A percentile compares a stretch with the other conserved stretches of the same genome.
phyloP scores from a whole-genome alignment of 2,888 invertebrate species.

The Baccha elongata region DNA sequence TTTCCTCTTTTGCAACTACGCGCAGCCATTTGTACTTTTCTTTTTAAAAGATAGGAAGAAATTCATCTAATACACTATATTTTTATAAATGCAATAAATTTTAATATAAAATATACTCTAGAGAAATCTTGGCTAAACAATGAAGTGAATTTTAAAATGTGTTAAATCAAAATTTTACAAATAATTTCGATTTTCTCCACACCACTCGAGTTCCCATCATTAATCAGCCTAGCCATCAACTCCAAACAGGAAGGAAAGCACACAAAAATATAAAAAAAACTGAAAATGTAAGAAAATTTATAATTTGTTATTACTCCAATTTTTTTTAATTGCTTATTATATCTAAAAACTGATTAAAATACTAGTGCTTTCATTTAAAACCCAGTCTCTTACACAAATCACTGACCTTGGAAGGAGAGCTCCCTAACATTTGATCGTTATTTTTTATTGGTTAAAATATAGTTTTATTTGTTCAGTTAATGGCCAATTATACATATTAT shows the following conservation, averaged over 20 bases:
- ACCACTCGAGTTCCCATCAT: slow-evolving; percentile 43
- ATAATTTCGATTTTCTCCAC: slow-evolving; percentile 42
- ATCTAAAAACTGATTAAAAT: too few species aligned
- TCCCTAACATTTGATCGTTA: background rate
- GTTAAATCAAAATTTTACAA: slow-evolving; percentile 52
- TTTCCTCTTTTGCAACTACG: slow-evolving; percentile 32
- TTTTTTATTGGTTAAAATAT: background rate
- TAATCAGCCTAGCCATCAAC: slow-evolving; percentile 24
- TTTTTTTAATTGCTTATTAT: too few species aligned
- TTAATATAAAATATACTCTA: slow-evolving; percentile 12
- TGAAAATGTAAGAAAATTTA: slow-evolving; percentile 42
- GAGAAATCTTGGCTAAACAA: slow-evolving; percentile 31
- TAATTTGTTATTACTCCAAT: too few species aligned
- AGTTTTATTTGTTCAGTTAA: slow-evolving; percentile 12
- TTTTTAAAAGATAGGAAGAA: slow-evolving; percentile 22
- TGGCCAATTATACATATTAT: slow-evolving; percentile 15
- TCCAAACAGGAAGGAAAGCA: slow-evolving; percentile 31
- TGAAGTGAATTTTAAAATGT: slow-evolving; percentile 58
- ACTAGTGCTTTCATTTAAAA: too few species aligned
- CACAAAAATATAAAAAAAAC: slow-evolving; percentile 41
- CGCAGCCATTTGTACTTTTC: slow-evolving; percentile 59
- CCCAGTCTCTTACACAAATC: too few species aligned
- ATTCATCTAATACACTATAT: slow-evolving; percentile 28
- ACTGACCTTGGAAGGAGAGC: too few species aligned
- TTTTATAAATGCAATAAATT: slow-evolving; percentile 53